Evolutionary conservation across 2,797 vertebrate species (phyloP), one percentile per base, ranked within the genome.

Genomic region (Sus cebifrons): DNA sequence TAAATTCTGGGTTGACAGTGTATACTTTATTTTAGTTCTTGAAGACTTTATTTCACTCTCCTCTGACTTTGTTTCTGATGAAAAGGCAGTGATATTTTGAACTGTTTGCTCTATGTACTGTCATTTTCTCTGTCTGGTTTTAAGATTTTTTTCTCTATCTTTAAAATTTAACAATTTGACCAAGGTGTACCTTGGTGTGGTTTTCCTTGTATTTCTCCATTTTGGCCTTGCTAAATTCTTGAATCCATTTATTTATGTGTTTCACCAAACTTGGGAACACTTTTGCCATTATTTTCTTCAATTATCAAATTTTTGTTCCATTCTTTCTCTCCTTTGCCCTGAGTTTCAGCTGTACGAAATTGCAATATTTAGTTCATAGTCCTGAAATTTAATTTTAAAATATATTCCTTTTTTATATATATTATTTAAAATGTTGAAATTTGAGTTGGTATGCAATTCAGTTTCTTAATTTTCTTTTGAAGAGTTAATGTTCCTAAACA

Each of bases 141-240:
- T 74, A 52, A 78, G 32, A 73, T 40, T 65, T 52, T 78, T 73
- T 12, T 73, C 5, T 54, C 83, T 82, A 27, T 62, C 16, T 85
- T 96, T 91, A 89, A 7, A 91, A 89, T 78, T 81, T 54, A 78
- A 71, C 21, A 49, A 5, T 74, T 73, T 94, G 8, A 75, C 21
- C 29, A 84, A 52, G 11, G 5, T 81, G 52, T 65, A 56, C 16
- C 13, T 58, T 87, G 13, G 49, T 60, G 13, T 64, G n/a, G 12
- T 74, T 78, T 95, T 64, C 49, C 88, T 75, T 64, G n/a, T 91
- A 83, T 83, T 67, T 81, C 3, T 40, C 17, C 15, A 77, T 2
- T 52, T 58, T 52, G 56, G 73, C 8, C 0, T 49, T 52, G 0
- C 3, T 88, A 92, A 89, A 84, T 90, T 74, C 11, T 65, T 23